Percentiles rank a stretch among this genome's conserved stretches.
Evolutionary conservation across 2,113 vertebrate species (phyloP).

Genomic region (Pogona vitticeps): DNA sequence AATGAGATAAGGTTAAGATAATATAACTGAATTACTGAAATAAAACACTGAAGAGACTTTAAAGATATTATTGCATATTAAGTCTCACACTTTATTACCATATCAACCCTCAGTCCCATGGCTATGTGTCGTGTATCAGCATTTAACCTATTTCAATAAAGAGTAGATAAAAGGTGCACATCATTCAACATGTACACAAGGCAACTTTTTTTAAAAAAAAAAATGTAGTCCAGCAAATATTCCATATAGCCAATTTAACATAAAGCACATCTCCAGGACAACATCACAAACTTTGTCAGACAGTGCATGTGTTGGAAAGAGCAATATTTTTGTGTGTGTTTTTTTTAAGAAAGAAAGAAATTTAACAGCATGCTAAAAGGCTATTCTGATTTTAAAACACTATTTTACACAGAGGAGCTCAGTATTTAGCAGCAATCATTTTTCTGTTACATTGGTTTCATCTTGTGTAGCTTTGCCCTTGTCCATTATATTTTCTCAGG

Average conservation of each 20-base stretch:
- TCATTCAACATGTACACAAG: background rate
- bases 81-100: constrained; percentile 27
- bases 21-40: constrained; percentile 29
- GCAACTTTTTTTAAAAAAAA: constrained; percentile 22
- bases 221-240: background rate
- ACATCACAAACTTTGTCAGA: too few species aligned
- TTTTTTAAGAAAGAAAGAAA: too few species aligned
- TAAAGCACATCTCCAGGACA: constrained; percentile 29
- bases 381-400: constrained; percentile 46
- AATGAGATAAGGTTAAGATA: constrained; percentile 40
- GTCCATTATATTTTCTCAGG: background rate
- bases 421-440: constrained; percentile 51
- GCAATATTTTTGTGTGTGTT: constrained; percentile 10
- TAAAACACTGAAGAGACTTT: constrained; percentile 37
- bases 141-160: constrained; percentile 37
- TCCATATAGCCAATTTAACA: constrained; percentile 2
- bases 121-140: background rate
- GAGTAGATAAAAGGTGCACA: background rate
- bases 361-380: constrained; percentile 52
- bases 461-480: background rate
- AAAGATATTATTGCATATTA: constrained; percentile 21
- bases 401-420: constrained; percentile 40
- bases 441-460: constrained; percentile 34
- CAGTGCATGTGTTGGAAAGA: background rate
- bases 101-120: constrained; percentile 33